A percentile compares a stretch with the other conserved stretches of the same genome.
phyloP scores from a whole-genome alignment of 2,888 invertebrate species.

The Drosophila ezoana region DNA sequence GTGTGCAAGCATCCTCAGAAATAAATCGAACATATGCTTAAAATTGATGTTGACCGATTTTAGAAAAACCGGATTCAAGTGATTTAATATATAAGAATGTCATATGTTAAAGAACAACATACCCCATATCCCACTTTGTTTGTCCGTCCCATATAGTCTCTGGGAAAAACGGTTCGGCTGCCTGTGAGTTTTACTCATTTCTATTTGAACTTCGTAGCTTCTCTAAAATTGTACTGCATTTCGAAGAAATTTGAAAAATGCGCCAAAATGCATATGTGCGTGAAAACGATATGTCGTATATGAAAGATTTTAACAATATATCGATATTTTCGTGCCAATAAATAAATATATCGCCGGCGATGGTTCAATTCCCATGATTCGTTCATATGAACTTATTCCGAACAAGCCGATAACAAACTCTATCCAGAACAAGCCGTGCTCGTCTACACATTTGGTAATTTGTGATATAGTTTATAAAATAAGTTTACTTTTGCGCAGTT shows the following conservation, averaged over 20 bases:
- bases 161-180: no score
- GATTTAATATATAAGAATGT: no score
- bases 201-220: no score
- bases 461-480: conserved; percentile 32
- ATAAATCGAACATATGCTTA: no score
- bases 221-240: no score
- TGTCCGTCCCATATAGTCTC: no score
- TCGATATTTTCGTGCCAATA: conserved; percentile 11
- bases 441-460: conserved; percentile 50
- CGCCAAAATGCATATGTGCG: background rate
- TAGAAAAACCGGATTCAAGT: no score
- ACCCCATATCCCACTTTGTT: no score
- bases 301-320: background rate
- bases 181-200: no score
- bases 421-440: conserved; percentile 41
- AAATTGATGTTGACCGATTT: no score
- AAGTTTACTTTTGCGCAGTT: conserved; percentile 9
- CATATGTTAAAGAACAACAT: no score
- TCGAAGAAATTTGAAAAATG: background rate
- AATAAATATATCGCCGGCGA: conserved; percentile 5
- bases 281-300: background rate
- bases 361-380: background rate
- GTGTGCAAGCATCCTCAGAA: no score
- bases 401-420: conserved; percentile 26
- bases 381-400: conserved; percentile 19